Conservation (phyloP, 2,797 vertebrate genomes). For the Cercopithecus neglectus region DNA sequence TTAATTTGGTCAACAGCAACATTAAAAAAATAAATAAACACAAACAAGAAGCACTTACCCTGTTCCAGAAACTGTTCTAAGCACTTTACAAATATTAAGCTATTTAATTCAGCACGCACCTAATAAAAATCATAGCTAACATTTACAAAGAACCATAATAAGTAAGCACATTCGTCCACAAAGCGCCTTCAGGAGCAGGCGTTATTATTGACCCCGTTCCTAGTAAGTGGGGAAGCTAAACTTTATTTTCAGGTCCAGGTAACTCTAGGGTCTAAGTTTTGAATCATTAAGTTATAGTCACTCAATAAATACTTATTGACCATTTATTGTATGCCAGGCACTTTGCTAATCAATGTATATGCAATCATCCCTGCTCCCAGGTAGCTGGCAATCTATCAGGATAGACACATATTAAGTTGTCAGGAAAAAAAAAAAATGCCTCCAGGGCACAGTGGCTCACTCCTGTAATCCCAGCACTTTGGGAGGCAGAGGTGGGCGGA, state of each 20-base stretch:
- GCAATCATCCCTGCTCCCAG: background rate
- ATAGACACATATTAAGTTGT: background rate
- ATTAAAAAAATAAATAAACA: background rate
- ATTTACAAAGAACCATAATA: slow-evolving; percentile 36
- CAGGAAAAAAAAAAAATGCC: background rate
- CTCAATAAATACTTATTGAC: background rate
- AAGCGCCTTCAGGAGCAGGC: background rate
- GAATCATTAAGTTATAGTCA: background rate
- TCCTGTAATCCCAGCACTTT: too few species aligned
- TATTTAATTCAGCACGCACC: slow-evolving; percentile 44
- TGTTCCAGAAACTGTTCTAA: slow-evolving; percentile 14
- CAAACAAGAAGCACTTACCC: background rate
- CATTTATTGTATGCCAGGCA: background rate
- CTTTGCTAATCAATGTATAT: background rate
- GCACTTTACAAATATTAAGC: slow-evolving; percentile 45
- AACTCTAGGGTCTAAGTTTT: background rate
- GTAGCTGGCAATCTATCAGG: background rate
- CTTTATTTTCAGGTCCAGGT: background rate
- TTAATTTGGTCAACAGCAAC: slow-evolving; percentile 35
- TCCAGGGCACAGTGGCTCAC: fast-evolving
- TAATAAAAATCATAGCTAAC: slow-evolving; percentile 53
- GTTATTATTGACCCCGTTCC: background rate
- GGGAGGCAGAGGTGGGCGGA: too few species aligned
- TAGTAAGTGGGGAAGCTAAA: background rate
- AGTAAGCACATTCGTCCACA: background rate